Evolutionary conservation across 2,797 vertebrate species (phyloP), one percentile per base, ranked within the genome.

Genomic region (Scomberomorus guttatus): DNA sequence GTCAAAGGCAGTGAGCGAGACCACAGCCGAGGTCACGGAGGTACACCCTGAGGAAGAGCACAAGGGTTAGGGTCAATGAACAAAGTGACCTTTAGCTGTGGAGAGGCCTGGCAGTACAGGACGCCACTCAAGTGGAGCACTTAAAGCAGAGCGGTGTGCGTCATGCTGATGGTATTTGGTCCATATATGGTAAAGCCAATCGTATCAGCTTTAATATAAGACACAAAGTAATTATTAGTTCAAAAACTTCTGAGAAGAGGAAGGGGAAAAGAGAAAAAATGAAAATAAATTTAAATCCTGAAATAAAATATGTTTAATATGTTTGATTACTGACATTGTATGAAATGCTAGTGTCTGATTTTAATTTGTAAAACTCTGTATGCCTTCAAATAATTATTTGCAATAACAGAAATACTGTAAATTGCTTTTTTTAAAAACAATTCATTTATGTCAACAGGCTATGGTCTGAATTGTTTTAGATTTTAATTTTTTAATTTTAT

Each of bases 151-250:
- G 51, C 57, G 60, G 66, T 27, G 73, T 78, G 73, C 56, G 44
- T 63, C 57, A 75, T 59, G 42, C 65, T 24, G 63, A 57, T 71
- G 72, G 66, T 73, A 61, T 88, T 63, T 74, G 55, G 59, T 61
- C 90, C 82, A 87, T 88, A 81, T 88, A 89, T 81, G 86, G 90
- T 66, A 71, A 91, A 64, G 50, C n/a, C 29, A 72, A 63, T 67
- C 39, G 55, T 14, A 67, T 54, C 25, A 61, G 46, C 61, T 80
- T 62, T 51, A 57, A 51, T 44, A 37, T 55, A 29, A 58, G 32
- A 58, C 42, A 60, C 3, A 61, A 55, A 68, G 12, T 58, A 44
- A 56, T 15, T 42, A 61, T 22, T 51, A 58, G 5, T 80, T 27
- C 44, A 63, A 22, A 74, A 77, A 65, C 15, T 22, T 55, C 8